Conservation (phyloP, 2,888 invertebrate genomes). For the Leuctra nigra region DNA sequence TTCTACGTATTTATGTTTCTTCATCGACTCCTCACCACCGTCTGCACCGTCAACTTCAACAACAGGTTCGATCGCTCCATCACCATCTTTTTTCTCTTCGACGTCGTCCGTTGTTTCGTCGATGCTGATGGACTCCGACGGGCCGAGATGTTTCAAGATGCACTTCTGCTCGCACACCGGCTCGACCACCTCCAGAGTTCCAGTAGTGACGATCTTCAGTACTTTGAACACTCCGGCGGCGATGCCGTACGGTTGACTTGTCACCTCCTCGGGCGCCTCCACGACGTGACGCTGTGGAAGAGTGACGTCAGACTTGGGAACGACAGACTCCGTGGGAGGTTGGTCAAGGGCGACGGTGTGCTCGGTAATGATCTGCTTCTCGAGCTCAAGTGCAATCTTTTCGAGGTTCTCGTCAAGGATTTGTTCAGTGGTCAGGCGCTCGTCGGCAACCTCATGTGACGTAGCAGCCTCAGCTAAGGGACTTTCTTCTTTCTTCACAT, state of each 20-base stretch:
- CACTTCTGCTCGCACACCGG: constrained; percentile 4
- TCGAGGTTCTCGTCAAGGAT: constrained; percentile 8
- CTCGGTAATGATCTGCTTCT: constrained; percentile 6
- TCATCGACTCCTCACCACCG: too few relatives aligned
- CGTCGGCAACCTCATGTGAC: neutral
- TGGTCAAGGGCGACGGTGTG: neutral
- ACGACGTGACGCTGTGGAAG: neutral
- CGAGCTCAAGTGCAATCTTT: constrained; percentile 1
- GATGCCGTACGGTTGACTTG: neutral
- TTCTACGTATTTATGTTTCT: too few relatives aligned
- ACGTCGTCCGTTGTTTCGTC: neutral
- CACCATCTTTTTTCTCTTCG: too few relatives aligned
- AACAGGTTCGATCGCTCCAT: too few relatives aligned
- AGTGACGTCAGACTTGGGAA: too few relatives aligned
- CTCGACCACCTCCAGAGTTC: constrained; percentile 9
- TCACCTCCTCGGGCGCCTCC: neutral
- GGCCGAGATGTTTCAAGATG: neutral
- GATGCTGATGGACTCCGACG: neutral
- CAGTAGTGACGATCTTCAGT: constrained; percentile 3
- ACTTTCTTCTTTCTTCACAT: neutral
- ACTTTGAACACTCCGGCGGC: constrained; percentile 1
- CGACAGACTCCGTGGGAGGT: neutral
- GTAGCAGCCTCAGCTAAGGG: neutral
- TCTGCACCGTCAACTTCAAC: neutral
- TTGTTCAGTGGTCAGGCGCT: neutral